Evolutionary conservation across 2,113 vertebrate species (phyloP), one percentile per base, ranked within the genome.

Genomic region (Aplodontia rufa): DNA sequence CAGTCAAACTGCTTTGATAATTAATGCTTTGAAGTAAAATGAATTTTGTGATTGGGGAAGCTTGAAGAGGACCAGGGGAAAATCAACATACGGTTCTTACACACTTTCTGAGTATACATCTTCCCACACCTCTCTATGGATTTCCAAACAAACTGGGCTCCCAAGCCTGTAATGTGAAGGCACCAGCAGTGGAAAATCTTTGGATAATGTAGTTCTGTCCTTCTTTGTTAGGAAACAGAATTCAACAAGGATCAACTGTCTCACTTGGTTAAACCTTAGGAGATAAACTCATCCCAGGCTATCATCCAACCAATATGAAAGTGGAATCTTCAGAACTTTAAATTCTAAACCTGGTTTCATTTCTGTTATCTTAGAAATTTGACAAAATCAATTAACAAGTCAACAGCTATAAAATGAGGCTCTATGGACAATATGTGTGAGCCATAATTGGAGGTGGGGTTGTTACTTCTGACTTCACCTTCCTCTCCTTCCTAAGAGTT

Each of bases 1-100:
- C 37, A 55, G 24, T 42, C 62, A 30, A 16, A 49, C 35, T 76
- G 40, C 53, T 93, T 69, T 58, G 35, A 71, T 79, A 83, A 83
- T 74, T 42, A 66, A 58, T 95, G 45, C 30, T 96, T 87, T 84
- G 80, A 58, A 47, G 8, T 91, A 72, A 91, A 58, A 72, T 87
- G 55, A n/a, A 69, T 53, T 85, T 88, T 75, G 37, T 40, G 71
- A 88, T 72, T 72, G 81, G 37, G 37, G 78, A 93, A 88, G 55
- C 12, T 71, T 53, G 45, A 53, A 53, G 82, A 78, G 0, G 40
- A 93, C 49, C 49, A 53, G n/a, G 19, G 6, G 8, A 16, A 49
- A 53, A 30, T 72, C 66, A 71, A 47, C 17, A 17, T 37, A 32
- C 40, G 13, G 26, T 37, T 76, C 45, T 26, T 28, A 72, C 9